These are phyloP conservation scores for Silurus lanzhouensis DNA, from an alignment of 2,797 vertebrate genomes.

Conservation along the genomic window DNA sequence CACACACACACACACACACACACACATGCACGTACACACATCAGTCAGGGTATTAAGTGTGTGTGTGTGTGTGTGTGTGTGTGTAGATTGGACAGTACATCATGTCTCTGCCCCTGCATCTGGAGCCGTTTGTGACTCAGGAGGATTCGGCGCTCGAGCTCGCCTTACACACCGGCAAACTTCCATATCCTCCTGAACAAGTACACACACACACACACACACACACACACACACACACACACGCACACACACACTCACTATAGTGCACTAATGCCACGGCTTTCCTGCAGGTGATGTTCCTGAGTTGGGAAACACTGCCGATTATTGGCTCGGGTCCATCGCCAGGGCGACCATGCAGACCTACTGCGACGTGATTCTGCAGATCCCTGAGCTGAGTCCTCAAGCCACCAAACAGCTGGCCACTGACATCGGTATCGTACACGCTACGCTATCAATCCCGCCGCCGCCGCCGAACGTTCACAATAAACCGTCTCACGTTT, in stretches of 20 bases:
- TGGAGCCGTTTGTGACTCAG: slow-evolving; percentile 96
- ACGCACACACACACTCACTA: not conserved
- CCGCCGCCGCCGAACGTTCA: too few relatives aligned
- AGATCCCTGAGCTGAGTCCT: slow-evolving; percentile 82
- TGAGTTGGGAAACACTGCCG: slow-evolving; percentile 94
- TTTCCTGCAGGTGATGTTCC: slow-evolving; percentile 83
- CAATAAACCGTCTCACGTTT: not conserved
- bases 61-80: too few relatives aligned
- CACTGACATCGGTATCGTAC: slow-evolving; percentile 87
- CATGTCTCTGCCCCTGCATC: slow-evolving; percentile 93
- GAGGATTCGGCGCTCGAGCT: slow-evolving; percentile 93
- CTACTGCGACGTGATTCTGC: slow-evolving; percentile 91
- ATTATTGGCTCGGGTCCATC: slow-evolving; percentile 95
- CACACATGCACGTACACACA: not conserved
- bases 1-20: not conserved
- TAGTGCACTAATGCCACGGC: not conserved
- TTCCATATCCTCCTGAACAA: slow-evolving; percentile 97
- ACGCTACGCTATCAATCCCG: not conserved
- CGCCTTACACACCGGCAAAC: slow-evolving; percentile 92
- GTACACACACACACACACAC: too few relatives aligned
- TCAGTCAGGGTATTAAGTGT: too few relatives aligned
- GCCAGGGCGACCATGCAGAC: slow-evolving; percentile 97
- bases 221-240: not conserved
- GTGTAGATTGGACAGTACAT: slow-evolving; percentile 90
- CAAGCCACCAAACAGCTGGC: slow-evolving; percentile 91